phyloP scores from a whole-genome alignment of 2,797 vertebrate species.

The Pteronotus mesoamericanus region DNA sequence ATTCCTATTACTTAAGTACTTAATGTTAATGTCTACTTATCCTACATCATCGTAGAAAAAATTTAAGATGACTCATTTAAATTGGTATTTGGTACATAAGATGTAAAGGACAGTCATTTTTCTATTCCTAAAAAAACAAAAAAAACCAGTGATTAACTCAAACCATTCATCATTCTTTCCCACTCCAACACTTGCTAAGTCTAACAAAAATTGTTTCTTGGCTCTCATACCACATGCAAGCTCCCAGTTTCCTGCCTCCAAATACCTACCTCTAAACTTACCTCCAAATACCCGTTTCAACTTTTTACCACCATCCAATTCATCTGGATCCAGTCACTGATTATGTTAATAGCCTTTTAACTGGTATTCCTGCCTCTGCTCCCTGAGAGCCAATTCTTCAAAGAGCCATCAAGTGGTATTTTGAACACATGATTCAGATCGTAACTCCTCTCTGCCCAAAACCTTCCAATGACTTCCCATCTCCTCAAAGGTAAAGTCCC shows the following conservation, averaged over 20 bases:
- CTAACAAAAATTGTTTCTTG: background rate
- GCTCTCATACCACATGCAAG: background rate
- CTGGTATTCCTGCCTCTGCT: background rate
- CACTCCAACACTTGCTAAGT: background rate
- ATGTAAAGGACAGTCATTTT: background rate
- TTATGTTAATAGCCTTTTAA: background rate
- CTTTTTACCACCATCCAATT: background rate
- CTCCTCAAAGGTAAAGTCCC: background rate
- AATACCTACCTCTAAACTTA: too few relatives aligned
- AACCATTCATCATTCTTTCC: background rate
- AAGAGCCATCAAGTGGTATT: background rate
- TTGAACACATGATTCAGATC: background rate
- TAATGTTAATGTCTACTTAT: background rate
- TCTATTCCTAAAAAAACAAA: background rate
- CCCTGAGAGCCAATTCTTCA: background rate
- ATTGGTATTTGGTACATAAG: background rate
- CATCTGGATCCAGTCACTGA: background rate
- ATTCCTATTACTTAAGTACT: background rate
- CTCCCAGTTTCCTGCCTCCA: too few relatives aligned
- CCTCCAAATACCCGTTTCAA: background rate
- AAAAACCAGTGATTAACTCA: too few relatives aligned
- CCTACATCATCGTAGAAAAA: background rate
- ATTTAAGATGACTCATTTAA: background rate
- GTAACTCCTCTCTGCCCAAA: background rate
- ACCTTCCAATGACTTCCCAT: background rate